phyloP scores from a whole-genome alignment of 2,797 vertebrate species.

The Pipistrellus pipistrellus region DNA sequence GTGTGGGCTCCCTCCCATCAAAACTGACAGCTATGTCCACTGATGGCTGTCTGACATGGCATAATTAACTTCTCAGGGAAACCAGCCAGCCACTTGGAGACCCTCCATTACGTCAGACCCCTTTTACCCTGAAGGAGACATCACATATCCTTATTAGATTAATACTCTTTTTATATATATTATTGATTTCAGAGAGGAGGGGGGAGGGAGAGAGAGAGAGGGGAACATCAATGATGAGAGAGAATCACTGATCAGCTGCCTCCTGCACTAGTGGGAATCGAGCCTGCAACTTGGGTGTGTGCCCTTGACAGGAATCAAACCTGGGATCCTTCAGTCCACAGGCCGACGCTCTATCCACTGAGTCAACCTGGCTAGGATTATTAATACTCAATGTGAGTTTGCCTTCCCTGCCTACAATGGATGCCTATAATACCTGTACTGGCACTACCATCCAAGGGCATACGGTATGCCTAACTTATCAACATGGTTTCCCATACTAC shows the following conservation, averaged over 20 bases:
- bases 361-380: too few species aligned
- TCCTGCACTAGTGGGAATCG: too few species aligned
- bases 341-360: too few species aligned
- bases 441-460: neutral
- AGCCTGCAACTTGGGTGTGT: too few species aligned
- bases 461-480: neutral
- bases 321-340: too few species aligned
- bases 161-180: neutral
- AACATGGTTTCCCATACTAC: neutral
- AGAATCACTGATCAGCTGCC: too few species aligned
- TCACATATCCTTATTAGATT: neutral
- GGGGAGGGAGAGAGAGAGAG: too few species aligned
- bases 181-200: too few species aligned
- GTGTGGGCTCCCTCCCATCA: neutral
- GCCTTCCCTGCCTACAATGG: neutral
- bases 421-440: neutral
- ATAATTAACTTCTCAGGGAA: neutral
- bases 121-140: neutral
- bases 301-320: too few species aligned
- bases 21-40: neutral
- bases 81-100: neutral
- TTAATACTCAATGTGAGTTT: neutral
- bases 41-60: neutral
- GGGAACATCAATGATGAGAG: too few species aligned
- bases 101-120: neutral